A percentile compares a stretch with the other conserved stretches of the same genome.
Evolutionary conservation across 1,140 invertebrate species (phyloP).

Genomic region (Portunus trituberculatus): DNA sequence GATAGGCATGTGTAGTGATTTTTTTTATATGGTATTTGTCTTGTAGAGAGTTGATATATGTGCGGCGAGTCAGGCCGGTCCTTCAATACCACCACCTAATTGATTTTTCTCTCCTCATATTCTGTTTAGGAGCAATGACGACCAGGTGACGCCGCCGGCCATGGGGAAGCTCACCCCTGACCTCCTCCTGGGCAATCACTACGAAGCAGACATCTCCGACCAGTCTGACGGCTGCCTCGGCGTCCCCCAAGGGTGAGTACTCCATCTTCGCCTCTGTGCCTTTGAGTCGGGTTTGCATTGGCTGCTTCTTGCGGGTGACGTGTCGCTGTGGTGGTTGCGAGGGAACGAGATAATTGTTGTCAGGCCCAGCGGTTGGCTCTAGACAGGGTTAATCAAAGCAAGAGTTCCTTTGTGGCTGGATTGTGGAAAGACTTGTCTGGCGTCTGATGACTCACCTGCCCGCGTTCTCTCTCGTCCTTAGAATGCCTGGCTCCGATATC

Average conservation of each 20-base stretch:
- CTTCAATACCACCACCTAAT: not conserved
- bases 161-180: constrained; percentile 71
- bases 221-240: constrained; percentile 66
- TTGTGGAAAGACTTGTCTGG: not conserved
- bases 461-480: no score
- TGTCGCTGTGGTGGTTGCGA: not conserved
- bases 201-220: constrained; percentile 68
- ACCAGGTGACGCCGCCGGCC: not conserved
- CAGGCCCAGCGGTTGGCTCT: not conserved
- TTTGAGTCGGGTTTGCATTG: not conserved
- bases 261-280: not conserved
- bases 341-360: not conserved
- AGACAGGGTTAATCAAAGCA: not conserved
- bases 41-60: not conserved
- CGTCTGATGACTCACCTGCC: no score
- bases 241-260: constrained; percentile 67
- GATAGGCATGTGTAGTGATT: not conserved
- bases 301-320: not conserved
- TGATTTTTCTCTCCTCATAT: not conserved
- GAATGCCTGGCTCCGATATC: no score
- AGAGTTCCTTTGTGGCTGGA: not conserved
- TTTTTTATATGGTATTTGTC: not conserved
- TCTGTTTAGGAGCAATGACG: constrained; percentile 56
- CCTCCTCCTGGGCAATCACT: constrained; percentile 59
- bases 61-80: not conserved